phyloP scores from a whole-genome alignment of 2,797 vertebrate species.

The Anniella stebbinsi region DNA sequence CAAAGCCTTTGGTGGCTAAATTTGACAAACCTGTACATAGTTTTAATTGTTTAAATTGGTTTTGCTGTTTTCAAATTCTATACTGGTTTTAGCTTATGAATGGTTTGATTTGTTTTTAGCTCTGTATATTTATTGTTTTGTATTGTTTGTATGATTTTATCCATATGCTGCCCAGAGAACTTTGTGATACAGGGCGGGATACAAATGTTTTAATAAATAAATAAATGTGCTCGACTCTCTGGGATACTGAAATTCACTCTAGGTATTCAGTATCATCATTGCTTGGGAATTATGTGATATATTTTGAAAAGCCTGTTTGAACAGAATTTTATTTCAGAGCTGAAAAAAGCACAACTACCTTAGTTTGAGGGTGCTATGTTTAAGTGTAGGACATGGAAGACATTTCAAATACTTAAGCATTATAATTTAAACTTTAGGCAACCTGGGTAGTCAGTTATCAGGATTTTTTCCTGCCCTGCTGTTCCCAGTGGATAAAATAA shows the following conservation, averaged over 20 bases:
- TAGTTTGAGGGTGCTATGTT: not conserved
- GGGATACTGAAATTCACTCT: too few relatives aligned
- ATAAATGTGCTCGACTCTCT: not conserved
- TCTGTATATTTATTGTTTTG: too few relatives aligned
- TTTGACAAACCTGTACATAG: too few relatives aligned
- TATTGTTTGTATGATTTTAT: too few relatives aligned
- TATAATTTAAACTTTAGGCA: constrained; percentile 10
- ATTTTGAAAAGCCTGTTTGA: not conserved
- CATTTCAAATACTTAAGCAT: not conserved
- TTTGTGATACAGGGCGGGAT: too few relatives aligned
- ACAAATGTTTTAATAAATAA: too few relatives aligned
- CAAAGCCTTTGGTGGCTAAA: too few relatives aligned
- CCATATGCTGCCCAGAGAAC: too few relatives aligned
- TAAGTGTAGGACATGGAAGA: not conserved
- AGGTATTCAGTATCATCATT: not conserved
- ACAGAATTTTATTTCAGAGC: not conserved
- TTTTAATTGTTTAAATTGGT: too few relatives aligned
- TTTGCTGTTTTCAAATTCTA: too few relatives aligned
- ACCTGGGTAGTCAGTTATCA: not conserved
- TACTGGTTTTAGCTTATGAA: too few relatives aligned
- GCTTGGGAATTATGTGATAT: not conserved
- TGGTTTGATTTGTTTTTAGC: too few relatives aligned
- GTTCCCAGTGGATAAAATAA: constrained; percentile 23
- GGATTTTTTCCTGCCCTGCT: not conserved
- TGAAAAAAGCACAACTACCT: not conserved